These are phyloP conservation scores for Cephus sareptanus DNA, from an alignment of 2,888 invertebrate species.

Conservation along the genomic window DNA sequence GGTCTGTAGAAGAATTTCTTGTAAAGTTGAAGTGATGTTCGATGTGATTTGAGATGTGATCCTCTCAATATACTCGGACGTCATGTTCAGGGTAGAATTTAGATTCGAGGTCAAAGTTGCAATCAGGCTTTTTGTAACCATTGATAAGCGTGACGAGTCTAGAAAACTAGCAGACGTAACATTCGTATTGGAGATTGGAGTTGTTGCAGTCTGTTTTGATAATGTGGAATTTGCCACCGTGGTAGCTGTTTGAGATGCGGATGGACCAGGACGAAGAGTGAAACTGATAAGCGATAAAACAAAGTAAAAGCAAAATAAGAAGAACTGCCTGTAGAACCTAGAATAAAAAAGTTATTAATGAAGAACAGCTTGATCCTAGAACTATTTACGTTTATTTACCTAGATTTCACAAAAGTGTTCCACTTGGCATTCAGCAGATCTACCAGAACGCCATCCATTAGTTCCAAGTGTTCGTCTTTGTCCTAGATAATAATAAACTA, in stretches of 20 bases:
- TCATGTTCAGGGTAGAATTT: constrained; percentile 36
- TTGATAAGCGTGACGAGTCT: constrained; percentile 37
- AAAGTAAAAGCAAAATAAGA: constrained; percentile 91
- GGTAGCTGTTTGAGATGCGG: constrained; percentile 19
- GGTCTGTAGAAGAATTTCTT: constrained; percentile 28
- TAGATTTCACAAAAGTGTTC: constrained; percentile 94
- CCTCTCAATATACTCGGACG: constrained; percentile 35
- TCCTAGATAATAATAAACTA: constrained; percentile 72
- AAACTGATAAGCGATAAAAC: constrained; percentile 89
- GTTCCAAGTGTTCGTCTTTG: constrained; percentile 92
- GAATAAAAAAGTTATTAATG: constrained; percentile 35
- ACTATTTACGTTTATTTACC: constrained; percentile 52
- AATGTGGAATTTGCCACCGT: constrained; percentile 11
- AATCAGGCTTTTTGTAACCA: constrained; percentile 44
- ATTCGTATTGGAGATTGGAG: background rate
- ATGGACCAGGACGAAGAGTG: constrained; percentile 87
- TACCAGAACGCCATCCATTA: constrained; percentile 93
- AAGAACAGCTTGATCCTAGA: background rate
- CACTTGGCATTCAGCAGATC: constrained; percentile 96
- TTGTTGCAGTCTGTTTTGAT: background rate
- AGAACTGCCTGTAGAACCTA: constrained; percentile 93
- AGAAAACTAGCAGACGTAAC: constrained; percentile 1
- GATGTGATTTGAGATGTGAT: constrained; percentile 44
- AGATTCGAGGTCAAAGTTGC: constrained; percentile 37
- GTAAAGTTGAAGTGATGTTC: constrained; percentile 46